phyloP scores from a whole-genome alignment of 2,888 invertebrate species.

The Sericinus montela region DNA sequence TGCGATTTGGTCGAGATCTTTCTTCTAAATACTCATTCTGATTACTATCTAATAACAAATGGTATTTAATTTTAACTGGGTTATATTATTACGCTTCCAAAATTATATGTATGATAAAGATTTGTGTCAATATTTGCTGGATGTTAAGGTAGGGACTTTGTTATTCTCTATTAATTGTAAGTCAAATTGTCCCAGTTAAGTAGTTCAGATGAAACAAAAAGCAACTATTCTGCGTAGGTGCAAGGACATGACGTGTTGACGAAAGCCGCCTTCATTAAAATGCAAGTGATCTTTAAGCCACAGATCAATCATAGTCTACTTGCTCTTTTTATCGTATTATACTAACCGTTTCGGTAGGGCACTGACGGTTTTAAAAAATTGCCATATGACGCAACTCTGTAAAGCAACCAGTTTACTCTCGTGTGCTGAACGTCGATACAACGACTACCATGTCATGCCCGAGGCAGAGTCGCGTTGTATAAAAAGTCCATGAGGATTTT shows the following conservation, averaged over 20 bases:
- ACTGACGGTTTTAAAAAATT: conserved; percentile 21
- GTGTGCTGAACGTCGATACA: conserved; percentile 28
- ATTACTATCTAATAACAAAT: no score
- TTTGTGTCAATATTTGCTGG: no score
- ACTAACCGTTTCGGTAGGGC: conserved; percentile 34
- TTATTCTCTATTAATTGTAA: background rate
- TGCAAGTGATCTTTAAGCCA: conserved; percentile 60
- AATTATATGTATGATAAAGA: no score
- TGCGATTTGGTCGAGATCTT: no score
- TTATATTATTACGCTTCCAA: no score
- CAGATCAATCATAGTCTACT: conserved; percentile 55
- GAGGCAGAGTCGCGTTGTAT: conserved; percentile 46
- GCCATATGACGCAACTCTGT: conserved; percentile 33
- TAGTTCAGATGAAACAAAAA: conserved; percentile 14
- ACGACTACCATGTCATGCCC: conserved; percentile 39
- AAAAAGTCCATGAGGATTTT: conserved; percentile 48
- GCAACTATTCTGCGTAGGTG: conserved; percentile 7
- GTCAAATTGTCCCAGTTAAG: conserved; percentile 3
- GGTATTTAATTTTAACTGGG: no score
- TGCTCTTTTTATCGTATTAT: conserved; percentile 44
- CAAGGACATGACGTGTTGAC: conserved; percentile 49
- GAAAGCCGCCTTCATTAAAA: conserved; percentile 46
- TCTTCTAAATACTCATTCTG: no score
- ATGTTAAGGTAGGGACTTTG: background rate
- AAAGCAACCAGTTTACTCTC: conserved; percentile 46